Conservation (phyloP, 2,797 vertebrate species). For the Scolopax rusticola region DNA sequence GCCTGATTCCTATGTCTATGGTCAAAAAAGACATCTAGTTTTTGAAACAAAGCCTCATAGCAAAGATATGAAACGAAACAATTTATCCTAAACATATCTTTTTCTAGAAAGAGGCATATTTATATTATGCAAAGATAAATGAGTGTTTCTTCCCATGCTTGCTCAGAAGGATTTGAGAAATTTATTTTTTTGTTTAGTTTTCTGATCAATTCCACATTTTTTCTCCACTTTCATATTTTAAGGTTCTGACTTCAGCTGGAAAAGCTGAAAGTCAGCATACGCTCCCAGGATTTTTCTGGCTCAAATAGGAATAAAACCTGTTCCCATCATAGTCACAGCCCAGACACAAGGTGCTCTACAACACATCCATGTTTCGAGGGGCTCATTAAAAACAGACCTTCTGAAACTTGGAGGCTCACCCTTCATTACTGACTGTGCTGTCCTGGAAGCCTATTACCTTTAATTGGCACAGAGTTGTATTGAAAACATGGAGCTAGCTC, state of each 20-base stretch:
- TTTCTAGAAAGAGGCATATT: background rate
- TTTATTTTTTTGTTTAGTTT: background rate
- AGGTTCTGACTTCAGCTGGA: background rate
- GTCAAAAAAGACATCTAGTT: background rate
- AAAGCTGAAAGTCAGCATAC: background rate
- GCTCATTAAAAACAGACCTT: background rate
- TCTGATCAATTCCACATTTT: background rate
- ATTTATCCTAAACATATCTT: background rate
- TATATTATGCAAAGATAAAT: background rate
- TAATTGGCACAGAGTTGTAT: background rate
- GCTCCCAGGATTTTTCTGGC: background rate
- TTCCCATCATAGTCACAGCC: background rate
- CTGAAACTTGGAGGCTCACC: background rate
- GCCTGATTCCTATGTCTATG: background rate
- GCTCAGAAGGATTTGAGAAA: background rate
- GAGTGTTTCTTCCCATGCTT: background rate
- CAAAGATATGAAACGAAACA: background rate
- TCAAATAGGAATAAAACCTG: background rate
- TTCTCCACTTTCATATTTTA: background rate
- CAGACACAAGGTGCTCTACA: background rate
- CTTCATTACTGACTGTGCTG: background rate
- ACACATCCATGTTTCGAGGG: background rate
- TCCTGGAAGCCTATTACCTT: background rate
- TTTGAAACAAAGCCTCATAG: background rate
- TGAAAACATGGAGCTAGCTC: background rate